Conservation (phyloP, 2,113 vertebrate species). For the Pachycephala philippinensis region DNA sequence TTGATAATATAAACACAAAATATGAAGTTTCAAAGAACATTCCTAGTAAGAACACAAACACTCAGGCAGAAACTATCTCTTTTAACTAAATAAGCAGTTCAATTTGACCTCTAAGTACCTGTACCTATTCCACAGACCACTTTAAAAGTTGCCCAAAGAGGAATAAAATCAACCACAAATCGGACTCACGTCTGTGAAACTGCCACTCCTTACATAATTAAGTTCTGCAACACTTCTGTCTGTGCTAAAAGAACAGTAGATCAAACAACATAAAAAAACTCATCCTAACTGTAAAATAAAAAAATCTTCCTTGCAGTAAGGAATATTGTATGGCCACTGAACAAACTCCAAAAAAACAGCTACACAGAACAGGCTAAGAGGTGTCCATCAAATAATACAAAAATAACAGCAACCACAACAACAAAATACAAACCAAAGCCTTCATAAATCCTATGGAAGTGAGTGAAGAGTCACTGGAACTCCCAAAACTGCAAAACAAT, state of each 20-base stretch:
- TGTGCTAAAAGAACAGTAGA: not conserved
- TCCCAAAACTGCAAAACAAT: not conserved
- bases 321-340: not conserved
- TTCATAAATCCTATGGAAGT: not conserved
- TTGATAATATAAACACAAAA: not conserved
- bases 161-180: not conserved
- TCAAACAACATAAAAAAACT: not conserved
- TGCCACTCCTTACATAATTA: not conserved
- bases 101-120: not conserved
- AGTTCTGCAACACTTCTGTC: not conserved
- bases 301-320: not conserved
- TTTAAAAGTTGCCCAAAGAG: not conserved
- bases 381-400: not conserved
- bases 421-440: not conserved
- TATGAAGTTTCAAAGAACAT: fast-evolving
- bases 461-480: not conserved
- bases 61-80: not conserved
- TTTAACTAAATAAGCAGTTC: not conserved
- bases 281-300: not conserved
- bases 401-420: not conserved
- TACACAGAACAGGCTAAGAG: not conserved
- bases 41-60: not conserved
- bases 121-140: not conserved
- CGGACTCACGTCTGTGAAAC: not conserved
- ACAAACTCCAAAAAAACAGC: not conserved